Evolutionary conservation across 2,888 invertebrate species (phyloP).

Genomic region (Drosophila histrio): DNA sequence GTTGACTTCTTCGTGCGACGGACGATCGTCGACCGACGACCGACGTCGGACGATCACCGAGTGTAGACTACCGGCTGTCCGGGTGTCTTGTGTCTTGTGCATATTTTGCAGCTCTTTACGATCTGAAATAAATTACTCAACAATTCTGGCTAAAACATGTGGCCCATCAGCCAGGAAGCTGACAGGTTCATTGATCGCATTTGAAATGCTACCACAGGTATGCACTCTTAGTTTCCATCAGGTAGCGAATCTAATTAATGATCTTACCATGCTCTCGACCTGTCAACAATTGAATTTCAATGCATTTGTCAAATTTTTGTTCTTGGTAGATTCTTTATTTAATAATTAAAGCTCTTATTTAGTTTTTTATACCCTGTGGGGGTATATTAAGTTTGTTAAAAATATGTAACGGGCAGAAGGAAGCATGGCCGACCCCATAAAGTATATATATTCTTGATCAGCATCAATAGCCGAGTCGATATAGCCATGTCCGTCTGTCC

Average conservation of each 20-base stretch:
- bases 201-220: conserved; percentile 57
- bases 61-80: neutral
- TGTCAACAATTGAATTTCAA: conserved; percentile 50
- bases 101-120: conserved; percentile 74
- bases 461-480: too few species aligned
- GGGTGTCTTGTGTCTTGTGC: conserved; percentile 40
- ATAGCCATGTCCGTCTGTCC: too few species aligned
- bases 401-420: too few species aligned
- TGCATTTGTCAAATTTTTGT: conserved; percentile 47
- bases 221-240: neutral
- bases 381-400: too few species aligned
- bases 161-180: conserved; percentile 19
- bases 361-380: too few species aligned
- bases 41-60: neutral
- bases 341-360: conserved; percentile 81
- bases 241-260: conserved; percentile 61
- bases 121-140: conserved; percentile 76
- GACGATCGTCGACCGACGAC: neutral
- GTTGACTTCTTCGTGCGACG: conserved; percentile 55
- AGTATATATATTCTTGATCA: too few species aligned
- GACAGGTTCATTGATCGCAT: conserved; percentile 79
- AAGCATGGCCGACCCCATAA: too few species aligned
- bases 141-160: conserved; percentile 59
- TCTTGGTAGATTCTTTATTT: conserved; percentile 74
- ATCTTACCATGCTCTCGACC: conserved; percentile 54